Conservation (phyloP, 2,888 invertebrate species). For the Tiphia femorata region DNA sequence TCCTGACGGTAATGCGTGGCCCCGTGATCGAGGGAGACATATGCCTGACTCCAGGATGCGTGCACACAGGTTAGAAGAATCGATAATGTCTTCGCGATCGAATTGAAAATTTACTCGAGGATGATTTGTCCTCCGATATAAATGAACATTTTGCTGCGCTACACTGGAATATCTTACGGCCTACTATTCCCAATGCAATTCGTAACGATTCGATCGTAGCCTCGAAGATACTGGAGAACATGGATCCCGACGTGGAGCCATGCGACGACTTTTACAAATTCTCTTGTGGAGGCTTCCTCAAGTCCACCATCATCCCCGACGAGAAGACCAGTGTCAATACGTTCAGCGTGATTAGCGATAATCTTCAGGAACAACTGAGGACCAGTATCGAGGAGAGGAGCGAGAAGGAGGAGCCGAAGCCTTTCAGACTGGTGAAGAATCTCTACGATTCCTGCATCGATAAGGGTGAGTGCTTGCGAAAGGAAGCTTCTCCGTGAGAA, state of each 20-base stretch:
- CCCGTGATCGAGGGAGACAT: constrained; percentile 52
- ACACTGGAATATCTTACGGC: too few species aligned
- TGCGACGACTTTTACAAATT: constrained; percentile 88
- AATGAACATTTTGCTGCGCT: too few species aligned
- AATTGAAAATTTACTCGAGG: too few species aligned
- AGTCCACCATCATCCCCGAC: constrained; percentile 81
- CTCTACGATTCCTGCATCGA: constrained; percentile 92
- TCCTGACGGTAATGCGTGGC: constrained; percentile 51
- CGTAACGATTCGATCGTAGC: constrained; percentile 68
- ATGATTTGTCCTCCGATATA: too few species aligned
- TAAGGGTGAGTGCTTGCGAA: constrained; percentile 75
- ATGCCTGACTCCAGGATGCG: constrained; percentile 83
- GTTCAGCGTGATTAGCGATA: constrained; percentile 82
- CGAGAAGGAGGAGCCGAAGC: constrained; percentile 73
- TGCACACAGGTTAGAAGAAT: constrained; percentile 80
- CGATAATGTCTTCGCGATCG: too few species aligned
- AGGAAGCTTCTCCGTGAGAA: neutral
- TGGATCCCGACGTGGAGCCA: constrained; percentile 80
- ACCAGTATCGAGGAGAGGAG: constrained; percentile 77
- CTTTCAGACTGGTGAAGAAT: constrained; percentile 83
- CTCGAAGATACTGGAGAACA: constrained; percentile 78
- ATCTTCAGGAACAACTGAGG: constrained; percentile 80
- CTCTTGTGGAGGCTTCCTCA: constrained; percentile 82
- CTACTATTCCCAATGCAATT: neutral
- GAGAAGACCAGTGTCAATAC: constrained; percentile 85